These are phyloP conservation scores for Bos indicus DNA, from an alignment of 2,113 vertebrate genomes.

Conservation along the genomic window DNA sequence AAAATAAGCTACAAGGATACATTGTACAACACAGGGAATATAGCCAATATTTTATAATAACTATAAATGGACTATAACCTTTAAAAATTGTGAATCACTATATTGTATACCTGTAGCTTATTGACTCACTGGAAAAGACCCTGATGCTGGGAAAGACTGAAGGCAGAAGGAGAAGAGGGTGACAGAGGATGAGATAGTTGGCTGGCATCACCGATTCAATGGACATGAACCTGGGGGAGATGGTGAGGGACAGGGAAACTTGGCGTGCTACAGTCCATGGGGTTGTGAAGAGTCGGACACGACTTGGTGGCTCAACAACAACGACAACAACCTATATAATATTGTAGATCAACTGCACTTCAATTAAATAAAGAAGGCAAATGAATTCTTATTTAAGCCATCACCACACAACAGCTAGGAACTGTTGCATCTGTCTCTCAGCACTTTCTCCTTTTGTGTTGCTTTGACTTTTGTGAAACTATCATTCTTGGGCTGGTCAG, in stretches of 20 bases:
- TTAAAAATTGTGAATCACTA: not conserved
- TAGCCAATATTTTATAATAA: not conserved
- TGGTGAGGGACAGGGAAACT: not conserved
- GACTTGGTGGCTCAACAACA: not conserved
- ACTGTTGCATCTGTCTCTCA: slow-evolving; percentile 42
- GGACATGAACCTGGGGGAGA: not conserved
- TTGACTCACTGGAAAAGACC: not conserved
- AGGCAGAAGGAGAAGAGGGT: not conserved
- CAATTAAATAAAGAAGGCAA: not conserved
- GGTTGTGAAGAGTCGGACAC: not conserved
- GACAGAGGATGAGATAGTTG: not conserved
- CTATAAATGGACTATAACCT: not conserved
- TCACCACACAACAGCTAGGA: slow-evolving; percentile 48
- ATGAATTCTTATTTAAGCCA: not conserved
- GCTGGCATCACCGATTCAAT: not conserved
- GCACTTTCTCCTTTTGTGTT: slow-evolving; percentile 36
- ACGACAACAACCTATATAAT: not conserved
- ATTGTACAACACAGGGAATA: not conserved
- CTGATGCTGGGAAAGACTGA: not conserved
- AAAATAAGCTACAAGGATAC: not conserved
- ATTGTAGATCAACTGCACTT: not conserved
- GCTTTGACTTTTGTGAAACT: slow-evolving; percentile 26
- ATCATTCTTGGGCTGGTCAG: slow-evolving; percentile 69
- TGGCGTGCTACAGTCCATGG: not conserved
- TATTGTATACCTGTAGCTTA: not conserved